phyloP scores from a whole-genome alignment of 2,797 vertebrate species.

The Sciurus vulgaris region DNA sequence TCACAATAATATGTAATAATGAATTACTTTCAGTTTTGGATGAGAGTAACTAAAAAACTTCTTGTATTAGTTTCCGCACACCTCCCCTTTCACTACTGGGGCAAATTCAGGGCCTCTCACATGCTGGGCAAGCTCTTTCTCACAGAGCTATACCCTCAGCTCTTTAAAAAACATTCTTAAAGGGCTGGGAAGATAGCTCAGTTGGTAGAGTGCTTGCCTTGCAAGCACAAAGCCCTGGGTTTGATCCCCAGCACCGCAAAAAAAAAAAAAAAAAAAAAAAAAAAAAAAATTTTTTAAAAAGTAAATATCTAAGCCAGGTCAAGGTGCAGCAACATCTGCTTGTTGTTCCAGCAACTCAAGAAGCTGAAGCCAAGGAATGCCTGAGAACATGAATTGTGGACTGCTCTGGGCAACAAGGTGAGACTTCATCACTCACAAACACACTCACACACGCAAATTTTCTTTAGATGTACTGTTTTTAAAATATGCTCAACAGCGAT shows the following conservation, averaged over 20 bases:
- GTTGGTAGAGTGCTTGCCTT: too few species aligned
- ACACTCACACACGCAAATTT: neutral
- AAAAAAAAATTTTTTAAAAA: too few species aligned
- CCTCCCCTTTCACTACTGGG: too few species aligned
- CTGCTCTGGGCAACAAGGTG: neutral
- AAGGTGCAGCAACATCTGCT: neutral
- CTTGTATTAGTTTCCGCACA: neutral
- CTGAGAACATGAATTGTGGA: neutral
- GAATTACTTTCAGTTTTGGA: neutral
- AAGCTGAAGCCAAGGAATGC: too few species aligned
- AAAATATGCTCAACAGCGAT: conserved; percentile 42
- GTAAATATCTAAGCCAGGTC: neutral
- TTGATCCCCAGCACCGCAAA: too few species aligned
- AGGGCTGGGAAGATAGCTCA: too few species aligned
- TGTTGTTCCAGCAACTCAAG: neutral
- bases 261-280: too few species aligned
- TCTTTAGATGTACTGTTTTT: neutral
- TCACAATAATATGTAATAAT: neutral
- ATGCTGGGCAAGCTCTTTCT: too few species aligned
- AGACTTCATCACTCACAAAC: too few species aligned
- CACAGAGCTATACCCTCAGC: too few species aligned
- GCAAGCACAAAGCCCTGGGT: too few species aligned
- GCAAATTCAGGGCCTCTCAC: too few species aligned
- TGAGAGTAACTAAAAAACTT: neutral
- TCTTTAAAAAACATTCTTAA: neutral